Base-by-base conservation (phyloP, 2,888 invertebrate genomes). In the Hirtodrosophila confusa region DNA sequence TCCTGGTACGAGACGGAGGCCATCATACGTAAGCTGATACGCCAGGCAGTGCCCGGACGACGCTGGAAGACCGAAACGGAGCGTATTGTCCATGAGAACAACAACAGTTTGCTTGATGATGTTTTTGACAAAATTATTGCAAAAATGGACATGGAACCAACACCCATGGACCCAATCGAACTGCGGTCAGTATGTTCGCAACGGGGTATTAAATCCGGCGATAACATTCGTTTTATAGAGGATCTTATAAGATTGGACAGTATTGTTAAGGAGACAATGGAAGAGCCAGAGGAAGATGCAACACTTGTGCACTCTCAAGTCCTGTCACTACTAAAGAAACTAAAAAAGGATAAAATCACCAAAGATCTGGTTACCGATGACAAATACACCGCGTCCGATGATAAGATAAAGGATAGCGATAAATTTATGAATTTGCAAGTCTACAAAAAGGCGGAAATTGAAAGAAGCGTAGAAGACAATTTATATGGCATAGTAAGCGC, bases 31-130 rank as follows among this genome's bases (percentile, higher is more conserved):
- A 90, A 90, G 48, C 10, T 90, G 0, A 79, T 91, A 7, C 78
- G 90, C 8, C 69, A 70, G 12, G 78, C 82, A 0, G 82, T 90
- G 1, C 87, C 90, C 0, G 89, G 88, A 0, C 55, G 82, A 3
- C 89, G 90, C 39, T 90, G 90, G 90, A 80, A 57, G 36, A 70
- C 78, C 0, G 65, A 80, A 39, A 47, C 57, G 0, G 90, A 90
- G 44, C 78, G 88, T 0, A 67, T 89, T n/a, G 73, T 73, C 0
- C 56, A 76, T 11, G 88, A 88, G 48, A 87, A 75, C 48, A 57
- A 76, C 9, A 63, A 57, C 3, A 85, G 84, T 45, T 45, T 90
- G 0, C 53, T 90, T 1, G 76, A 88, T 39, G 86, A 85, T 0
- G 51, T 90, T 1, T 78, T 89, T 3, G 39, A 60, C 0, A 4